phyloP scores from a whole-genome alignment of 2,797 vertebrate genomes.

The Tinamus major region DNA sequence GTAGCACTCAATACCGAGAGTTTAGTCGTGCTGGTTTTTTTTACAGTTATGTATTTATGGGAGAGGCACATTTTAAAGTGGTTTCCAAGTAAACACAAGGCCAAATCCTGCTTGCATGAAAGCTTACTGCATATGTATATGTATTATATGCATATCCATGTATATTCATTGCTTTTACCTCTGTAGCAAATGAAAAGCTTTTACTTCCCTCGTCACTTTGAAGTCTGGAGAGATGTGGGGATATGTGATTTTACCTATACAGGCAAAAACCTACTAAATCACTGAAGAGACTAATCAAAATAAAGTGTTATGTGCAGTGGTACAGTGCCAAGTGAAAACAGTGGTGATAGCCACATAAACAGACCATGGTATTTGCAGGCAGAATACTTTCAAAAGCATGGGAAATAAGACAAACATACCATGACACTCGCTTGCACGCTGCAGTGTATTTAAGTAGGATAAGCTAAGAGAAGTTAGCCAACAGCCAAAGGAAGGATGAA shows the following conservation, averaged over 20 bases:
- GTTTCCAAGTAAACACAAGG: conserved; percentile 13
- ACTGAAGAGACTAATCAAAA: not conserved
- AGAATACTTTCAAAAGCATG: conserved; percentile 38
- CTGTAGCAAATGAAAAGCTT: not conserved
- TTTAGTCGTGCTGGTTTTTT: conserved; percentile 17
- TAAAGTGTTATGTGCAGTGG: not conserved
- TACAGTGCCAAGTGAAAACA: not conserved
- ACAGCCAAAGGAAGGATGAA: conserved; percentile 10
- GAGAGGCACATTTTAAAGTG: not conserved
- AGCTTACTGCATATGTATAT: not conserved
- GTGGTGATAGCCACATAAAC: not conserved
- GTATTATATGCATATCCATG: not conserved
- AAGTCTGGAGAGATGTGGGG: not conserved
- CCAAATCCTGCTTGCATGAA: not conserved
- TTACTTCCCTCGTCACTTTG: not conserved
- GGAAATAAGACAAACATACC: conserved; percentile 9
- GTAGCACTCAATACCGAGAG: conserved; percentile 24
- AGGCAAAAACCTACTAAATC: not conserved
- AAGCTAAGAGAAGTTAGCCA: conserved; percentile 9
- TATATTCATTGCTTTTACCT: conserved; percentile 19
- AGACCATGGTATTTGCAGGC: not conserved
- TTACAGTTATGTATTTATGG: not conserved
- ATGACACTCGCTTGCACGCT: conserved; percentile 14
- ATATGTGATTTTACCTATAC: not conserved
- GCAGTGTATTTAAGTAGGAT: conserved; percentile 28